Evolutionary conservation across 2,888 invertebrate genomes (phyloP).

Genomic region (Cantharis flavilabris): DNA sequence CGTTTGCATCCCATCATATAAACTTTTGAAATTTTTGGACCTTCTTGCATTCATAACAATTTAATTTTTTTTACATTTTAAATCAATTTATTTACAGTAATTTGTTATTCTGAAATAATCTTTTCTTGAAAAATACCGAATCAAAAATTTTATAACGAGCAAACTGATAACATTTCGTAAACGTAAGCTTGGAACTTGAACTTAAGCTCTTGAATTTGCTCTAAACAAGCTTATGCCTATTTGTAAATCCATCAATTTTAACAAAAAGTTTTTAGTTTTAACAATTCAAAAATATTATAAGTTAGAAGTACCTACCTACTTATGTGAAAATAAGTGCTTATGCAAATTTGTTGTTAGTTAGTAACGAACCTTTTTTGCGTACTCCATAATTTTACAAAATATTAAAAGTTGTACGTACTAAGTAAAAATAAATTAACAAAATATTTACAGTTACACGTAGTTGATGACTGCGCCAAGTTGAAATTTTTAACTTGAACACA

Average conservation of each 20-base stretch:
- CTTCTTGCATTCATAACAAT: not conserved
- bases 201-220: not conserved
- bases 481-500: conserved; percentile 17
- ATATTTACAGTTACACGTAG: not conserved
- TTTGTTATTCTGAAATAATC: not conserved
- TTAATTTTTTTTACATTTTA: not conserved
- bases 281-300: not conserved
- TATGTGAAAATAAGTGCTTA: not conserved
- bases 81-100: not conserved
- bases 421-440: not conserved
- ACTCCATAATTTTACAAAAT: not conserved
- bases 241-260: not conserved
- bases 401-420: not conserved
- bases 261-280: not conserved
- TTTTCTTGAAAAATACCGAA: not conserved
- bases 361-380: not conserved
- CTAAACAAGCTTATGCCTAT: not conserved
- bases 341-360: not conserved
- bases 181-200: not conserved
- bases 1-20: not conserved
- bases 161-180: not conserved
- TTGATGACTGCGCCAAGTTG: conserved; percentile 2
- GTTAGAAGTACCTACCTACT: not conserved
- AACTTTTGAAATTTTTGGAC: not conserved
- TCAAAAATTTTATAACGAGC: not conserved